phyloP scores from a whole-genome alignment of 2,113 vertebrate genomes.

The Oncorhynchus nerka region DNA sequence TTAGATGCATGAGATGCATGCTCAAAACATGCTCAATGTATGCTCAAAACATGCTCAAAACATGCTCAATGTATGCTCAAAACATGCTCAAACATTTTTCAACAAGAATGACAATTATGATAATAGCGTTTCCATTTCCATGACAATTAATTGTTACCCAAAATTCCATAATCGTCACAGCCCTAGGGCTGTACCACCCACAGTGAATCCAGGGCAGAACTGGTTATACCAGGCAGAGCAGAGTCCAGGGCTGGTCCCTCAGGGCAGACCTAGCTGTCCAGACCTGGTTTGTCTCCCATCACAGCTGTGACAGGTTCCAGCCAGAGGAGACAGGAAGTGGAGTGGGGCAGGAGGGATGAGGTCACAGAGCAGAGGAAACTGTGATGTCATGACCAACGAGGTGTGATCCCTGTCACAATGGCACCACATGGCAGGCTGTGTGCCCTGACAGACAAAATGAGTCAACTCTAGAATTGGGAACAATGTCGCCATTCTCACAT shows the following conservation, averaged over 20 bases:
- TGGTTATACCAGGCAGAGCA: not conserved
- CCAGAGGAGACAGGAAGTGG: constrained; percentile 47
- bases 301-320: not conserved
- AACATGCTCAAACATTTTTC: too few relatives aligned
- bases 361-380: constrained; percentile 56
- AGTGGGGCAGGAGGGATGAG: constrained; percentile 37
- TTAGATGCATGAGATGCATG: too few relatives aligned
- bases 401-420: constrained; percentile 64
- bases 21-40: too few relatives aligned
- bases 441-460: constrained; percentile 30
- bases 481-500: constrained; percentile 53
- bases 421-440: constrained; percentile 54
- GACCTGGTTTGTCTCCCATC: not conserved
- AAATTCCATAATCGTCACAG: too few relatives aligned
- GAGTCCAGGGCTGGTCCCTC: not conserved
- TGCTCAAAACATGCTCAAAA: too few relatives aligned
- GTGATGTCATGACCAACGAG: constrained; percentile 72
- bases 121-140: too few relatives aligned
- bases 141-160: too few relatives aligned
- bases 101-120: too few relatives aligned
- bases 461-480: constrained; percentile 26
- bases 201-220: too few relatives aligned
- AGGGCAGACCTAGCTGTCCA: not conserved
- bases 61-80: too few relatives aligned
- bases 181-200: too few relatives aligned